Conservation (phyloP, 2,113 vertebrate genomes). For the Notechis scutatus region DNA sequence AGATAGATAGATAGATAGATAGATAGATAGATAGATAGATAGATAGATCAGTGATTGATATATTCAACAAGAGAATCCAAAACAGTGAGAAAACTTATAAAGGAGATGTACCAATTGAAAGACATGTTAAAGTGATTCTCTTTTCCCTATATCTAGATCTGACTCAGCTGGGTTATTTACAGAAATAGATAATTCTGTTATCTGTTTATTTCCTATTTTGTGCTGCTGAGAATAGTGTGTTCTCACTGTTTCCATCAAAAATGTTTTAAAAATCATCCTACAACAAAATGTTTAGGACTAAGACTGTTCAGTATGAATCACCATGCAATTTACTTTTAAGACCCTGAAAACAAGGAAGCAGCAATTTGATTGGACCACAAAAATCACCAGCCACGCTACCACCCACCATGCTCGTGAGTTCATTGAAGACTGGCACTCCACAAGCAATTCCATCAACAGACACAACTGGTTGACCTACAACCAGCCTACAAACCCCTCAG, state of each 20-base stretch:
- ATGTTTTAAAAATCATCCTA: not conserved
- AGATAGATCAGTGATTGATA: too few relatives aligned
- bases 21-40: too few relatives aligned
- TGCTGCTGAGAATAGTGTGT: not conserved
- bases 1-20: too few relatives aligned
- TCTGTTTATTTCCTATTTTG: not conserved
- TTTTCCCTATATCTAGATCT: not conserved
- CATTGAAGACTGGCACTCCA: too few relatives aligned
- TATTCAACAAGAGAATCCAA: not conserved
- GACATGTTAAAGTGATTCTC: not conserved
- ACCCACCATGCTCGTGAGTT: too few relatives aligned
- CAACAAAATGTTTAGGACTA: not conserved
- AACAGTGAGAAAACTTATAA: not conserved
- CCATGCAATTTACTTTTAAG: not conserved
- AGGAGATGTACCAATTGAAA: not conserved
- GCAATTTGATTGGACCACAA: too few relatives aligned
- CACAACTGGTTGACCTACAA: too few relatives aligned
- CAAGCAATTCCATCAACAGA: too few relatives aligned
- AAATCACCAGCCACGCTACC: too few relatives aligned
- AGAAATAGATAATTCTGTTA: not conserved
- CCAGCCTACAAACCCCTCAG: too few relatives aligned
- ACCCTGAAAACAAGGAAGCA: not conserved
- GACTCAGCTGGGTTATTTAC: not conserved
- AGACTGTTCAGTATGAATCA: not conserved
- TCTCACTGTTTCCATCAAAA: not conserved